Evolutionary conservation across 2,888 invertebrate genomes (phyloP).

Genomic region (Cantharis rufa): DNA sequence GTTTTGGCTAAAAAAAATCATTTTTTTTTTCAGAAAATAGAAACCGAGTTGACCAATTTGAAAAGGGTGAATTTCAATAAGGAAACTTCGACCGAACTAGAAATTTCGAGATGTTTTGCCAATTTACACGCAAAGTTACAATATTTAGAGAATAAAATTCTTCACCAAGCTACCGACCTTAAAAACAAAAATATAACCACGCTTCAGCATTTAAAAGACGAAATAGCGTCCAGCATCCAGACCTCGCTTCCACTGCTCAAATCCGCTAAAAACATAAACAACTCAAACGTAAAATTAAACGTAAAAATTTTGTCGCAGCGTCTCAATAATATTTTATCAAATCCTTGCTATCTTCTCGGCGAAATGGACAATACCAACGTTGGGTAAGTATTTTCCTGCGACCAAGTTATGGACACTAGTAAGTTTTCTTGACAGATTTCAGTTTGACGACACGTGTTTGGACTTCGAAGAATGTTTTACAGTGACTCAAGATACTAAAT

Average conservation of each 20-base stretch:
- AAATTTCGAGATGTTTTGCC: conserved; percentile 60
- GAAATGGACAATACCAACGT: not conserved
- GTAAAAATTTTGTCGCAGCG: conserved; percentile 27
- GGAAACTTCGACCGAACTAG: conserved; percentile 22
- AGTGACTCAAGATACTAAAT: not conserved
- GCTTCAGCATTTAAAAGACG: conserved; percentile 12
- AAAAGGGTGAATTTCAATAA: not conserved
- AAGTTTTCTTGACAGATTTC: conserved; percentile 26
- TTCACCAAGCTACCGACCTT: conserved; percentile 5
- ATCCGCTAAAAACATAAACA: conserved; percentile 21
- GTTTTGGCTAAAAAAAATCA: not conserved
- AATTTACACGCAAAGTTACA: conserved; percentile 60
- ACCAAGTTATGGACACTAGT: not conserved
- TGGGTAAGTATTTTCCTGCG: conserved; percentile 7
- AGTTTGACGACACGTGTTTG: conserved; percentile 13
- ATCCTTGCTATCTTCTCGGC: conserved; percentile 26
- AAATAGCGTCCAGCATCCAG: conserved; percentile 16
- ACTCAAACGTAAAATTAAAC: conserved; percentile 19
- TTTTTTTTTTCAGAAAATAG: conserved; percentile 36
- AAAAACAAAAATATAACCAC: conserved; percentile 11
- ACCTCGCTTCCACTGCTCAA: conserved; percentile 17
- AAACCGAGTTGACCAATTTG: conserved; percentile 8
- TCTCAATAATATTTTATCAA: conserved; percentile 17
- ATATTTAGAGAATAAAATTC: conserved; percentile 57
- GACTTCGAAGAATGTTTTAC: conserved; percentile 23